Evolutionary conservation across 2,113 vertebrate species (phyloP), one percentile per base, ranked within the genome.

Genomic region (Lutjanus erythropterus): DNA sequence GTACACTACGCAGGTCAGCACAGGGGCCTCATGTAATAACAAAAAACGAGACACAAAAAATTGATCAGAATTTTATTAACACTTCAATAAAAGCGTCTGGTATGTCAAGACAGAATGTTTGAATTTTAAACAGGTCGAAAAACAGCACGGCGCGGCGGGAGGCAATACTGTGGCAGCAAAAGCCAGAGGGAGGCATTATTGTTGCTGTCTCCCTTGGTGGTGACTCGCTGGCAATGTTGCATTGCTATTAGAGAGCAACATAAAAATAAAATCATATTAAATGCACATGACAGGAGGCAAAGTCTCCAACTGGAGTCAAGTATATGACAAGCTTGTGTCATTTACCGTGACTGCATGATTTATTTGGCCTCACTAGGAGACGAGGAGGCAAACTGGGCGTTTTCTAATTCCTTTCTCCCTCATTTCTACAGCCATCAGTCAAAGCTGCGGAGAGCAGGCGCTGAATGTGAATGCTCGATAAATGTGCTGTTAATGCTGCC

Each of bases 211-310:
- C 83, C 75, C 88, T 75, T 25, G 64, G 86, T 81, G 86, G 80
- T 27, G 78, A 75, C 83, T 84, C 11, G 62, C 77, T 59, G 12
- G 69, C 78, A 78, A 49, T 37, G 59, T 29, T 50, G 52, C 72
- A 33, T 46, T 69, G 78, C 78, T 87, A 70, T 84, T 72, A 86
- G 73, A 73, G 65, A 58, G 71, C 62, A 21, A 75, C 85, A 87
- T 86, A 80, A 74, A 86, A 88, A 88, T 80, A 61, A 87, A 87
- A 91, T 84, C 83, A 78, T 81, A 91, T 92, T 90, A 86, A 90
- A 88, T 78, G 72, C 78, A 78, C 83, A 83, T 88, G 87, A 86
- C 88, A 87, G 83, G 81, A 86, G 83, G 77, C 75, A 67, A 78
- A 66, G 70, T 71, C 60, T 81, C 73, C 35, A 29, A 62, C 78